These are phyloP conservation scores for Oscheius onirici DNA, from an alignment of 2,888 invertebrate genomes.

Conservation along the genomic window DNA sequence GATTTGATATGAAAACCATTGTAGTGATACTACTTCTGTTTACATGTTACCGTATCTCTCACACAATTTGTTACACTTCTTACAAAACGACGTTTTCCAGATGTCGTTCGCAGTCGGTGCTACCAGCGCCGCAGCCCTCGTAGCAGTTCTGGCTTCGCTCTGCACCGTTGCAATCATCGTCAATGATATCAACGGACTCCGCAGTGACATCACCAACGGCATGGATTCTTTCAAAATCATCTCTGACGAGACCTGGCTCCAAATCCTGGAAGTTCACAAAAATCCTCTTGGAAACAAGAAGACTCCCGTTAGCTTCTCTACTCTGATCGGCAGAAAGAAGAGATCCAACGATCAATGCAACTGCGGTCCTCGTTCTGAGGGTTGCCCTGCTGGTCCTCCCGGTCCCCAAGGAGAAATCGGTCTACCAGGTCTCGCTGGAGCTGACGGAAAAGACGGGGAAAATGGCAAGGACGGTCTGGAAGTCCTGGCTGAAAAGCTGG, in stretches of 20 bases:
- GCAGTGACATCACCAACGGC: conserved; percentile 45
- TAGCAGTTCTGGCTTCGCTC: conserved; percentile 41
- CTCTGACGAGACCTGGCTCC: conserved; percentile 48
- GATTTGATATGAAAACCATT: no score
- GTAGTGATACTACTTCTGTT: neutral
- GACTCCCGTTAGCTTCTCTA: conserved; percentile 5
- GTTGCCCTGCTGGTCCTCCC: conserved; percentile 58
- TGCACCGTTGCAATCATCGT: conserved; percentile 49
- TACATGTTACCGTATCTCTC: no score
- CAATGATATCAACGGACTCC: conserved; percentile 50
- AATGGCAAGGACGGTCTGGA: conserved; percentile 41
- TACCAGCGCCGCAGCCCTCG: conserved; percentile 42
- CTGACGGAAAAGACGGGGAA: conserved; percentile 49
- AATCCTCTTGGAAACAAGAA: conserved; percentile 24
- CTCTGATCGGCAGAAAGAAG: conserved; percentile 32
- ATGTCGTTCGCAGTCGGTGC: conserved; percentile 51
- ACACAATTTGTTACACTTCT: no score
- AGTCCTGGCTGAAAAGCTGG: conserved; percentile 37
- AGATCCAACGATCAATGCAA: conserved; percentile 36
- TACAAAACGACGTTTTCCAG: no score
- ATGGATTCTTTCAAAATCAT: conserved; percentile 52
- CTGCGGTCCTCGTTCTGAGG: conserved; percentile 41
- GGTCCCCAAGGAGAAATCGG: conserved; percentile 58
- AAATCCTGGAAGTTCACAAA: conserved; percentile 42
- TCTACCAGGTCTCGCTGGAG: conserved; percentile 54